phyloP scores from a whole-genome alignment of 2,797 vertebrate genomes.

The Pelochelys cantorii region DNA sequence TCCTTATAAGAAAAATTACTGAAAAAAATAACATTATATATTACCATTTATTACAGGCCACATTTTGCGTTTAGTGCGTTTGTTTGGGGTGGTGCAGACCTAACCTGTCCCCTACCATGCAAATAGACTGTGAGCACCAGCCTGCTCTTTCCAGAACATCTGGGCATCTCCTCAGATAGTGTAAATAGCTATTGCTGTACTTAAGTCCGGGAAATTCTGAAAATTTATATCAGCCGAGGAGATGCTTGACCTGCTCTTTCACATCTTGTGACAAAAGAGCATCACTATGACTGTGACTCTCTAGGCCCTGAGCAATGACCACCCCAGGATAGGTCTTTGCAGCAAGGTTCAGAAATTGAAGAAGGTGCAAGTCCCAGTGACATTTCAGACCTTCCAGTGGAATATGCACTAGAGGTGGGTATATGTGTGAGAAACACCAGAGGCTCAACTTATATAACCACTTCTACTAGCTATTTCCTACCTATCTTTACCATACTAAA shows the following conservation, averaged over 20 bases:
- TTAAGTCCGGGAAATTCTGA: background rate
- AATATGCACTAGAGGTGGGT: background rate
- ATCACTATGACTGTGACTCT: background rate
- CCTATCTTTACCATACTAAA: background rate
- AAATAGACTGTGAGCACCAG: background rate
- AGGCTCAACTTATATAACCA: no score
- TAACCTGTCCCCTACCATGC: background rate
- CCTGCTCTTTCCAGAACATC: background rate
- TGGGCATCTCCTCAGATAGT: background rate
- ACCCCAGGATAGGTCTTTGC: background rate
- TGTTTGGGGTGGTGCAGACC: background rate
- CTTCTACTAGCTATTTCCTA: background rate
- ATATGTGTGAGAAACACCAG: background rate
- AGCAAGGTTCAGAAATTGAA: background rate
- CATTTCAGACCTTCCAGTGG: background rate
- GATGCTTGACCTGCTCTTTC: background rate
- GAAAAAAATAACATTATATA: background rate
- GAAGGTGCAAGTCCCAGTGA: background rate
- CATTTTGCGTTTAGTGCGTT: background rate
- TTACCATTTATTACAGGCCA: background rate
- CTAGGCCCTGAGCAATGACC: background rate
- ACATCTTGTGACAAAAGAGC: background rate
- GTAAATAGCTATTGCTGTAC: background rate
- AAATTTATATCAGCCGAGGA: background rate
- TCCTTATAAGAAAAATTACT: background rate